phyloP scores from a whole-genome alignment of 30 jellyfish, hydroid and myxozoan species.

The Pseudorhiza aurosa region DNA sequence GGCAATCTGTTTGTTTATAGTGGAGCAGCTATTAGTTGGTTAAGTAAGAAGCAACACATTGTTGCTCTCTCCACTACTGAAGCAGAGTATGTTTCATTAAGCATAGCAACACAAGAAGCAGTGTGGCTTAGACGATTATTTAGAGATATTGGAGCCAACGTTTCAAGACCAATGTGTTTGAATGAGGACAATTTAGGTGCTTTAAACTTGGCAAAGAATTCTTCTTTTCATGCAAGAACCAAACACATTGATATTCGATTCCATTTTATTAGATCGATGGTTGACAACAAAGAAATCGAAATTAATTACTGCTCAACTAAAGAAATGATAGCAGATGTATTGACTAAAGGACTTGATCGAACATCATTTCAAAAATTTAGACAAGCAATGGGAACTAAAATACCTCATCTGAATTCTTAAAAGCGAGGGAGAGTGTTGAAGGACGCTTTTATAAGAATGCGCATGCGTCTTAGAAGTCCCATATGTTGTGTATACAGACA shows the following conservation, averaged over 20 bases:
- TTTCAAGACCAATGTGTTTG: neutral
- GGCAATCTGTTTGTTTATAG: constrained; percentile 23
- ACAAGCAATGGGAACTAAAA: constrained; percentile 1
- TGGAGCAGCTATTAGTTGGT: constrained; percentile 35
- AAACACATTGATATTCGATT: constrained; percentile 20
- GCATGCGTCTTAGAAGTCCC: too few relatives aligned
- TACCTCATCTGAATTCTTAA: neutral
- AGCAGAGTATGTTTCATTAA: constrained; percentile 38
- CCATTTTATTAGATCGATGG: constrained; percentile 11
- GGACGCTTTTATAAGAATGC: too few relatives aligned
- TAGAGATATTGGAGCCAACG: neutral
- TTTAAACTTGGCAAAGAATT: neutral
- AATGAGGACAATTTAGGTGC: constrained; percentile 27
- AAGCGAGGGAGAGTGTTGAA: neutral
- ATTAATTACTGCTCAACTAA: constrained; percentile 2
- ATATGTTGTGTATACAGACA: too few relatives aligned
- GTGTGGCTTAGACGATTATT: constrained; percentile 24
- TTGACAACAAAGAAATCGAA: neutral
- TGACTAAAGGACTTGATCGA: constrained; percentile 8
- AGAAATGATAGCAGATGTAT: constrained; percentile 6
- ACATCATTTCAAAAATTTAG: constrained; percentile 3
- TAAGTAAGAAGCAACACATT: constrained; percentile 16
- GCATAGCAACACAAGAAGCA: constrained; percentile 54
- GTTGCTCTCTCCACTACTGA: constrained; percentile 42
- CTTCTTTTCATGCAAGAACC: neutral